Conservation (phyloP, 2,797 vertebrate genomes). For the Periparus ater region DNA sequence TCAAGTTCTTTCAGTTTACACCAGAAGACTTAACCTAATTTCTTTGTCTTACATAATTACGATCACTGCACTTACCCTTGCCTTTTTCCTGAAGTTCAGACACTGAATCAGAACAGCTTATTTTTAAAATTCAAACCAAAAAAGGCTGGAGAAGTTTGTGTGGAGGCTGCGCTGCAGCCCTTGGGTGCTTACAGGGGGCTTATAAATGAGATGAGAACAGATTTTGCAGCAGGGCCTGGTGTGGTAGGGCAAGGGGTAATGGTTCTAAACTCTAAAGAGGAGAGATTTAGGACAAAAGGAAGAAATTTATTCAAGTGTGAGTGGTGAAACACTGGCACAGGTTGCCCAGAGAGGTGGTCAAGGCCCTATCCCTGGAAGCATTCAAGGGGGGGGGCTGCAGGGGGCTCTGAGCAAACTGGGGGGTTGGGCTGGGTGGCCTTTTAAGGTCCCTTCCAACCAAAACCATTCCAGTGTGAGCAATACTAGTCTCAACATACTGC, state of each 20-base stretch:
- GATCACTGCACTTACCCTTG: rapidly evolving
- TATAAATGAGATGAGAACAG: neutral
- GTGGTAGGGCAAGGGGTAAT: neutral
- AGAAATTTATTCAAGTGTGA: rapidly evolving
- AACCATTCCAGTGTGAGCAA: neutral
- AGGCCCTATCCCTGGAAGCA: too few species aligned
- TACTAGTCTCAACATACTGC: neutral
- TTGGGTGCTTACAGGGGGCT: neutral
- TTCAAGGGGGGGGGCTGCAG: neutral
- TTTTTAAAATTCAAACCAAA: neutral
- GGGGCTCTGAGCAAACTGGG: neutral
- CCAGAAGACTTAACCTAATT: neutral
- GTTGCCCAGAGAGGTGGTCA: neutral
- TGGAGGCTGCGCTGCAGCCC: neutral
- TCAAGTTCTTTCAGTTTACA: neutral
- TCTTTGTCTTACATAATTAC: neutral
- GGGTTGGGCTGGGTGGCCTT: neutral
- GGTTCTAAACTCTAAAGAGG: neutral
- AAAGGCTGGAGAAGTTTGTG: neutral
- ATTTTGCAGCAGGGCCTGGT: neutral
- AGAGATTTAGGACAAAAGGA: neutral
- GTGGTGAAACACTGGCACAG: neutral
- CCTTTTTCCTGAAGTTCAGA: neutral
- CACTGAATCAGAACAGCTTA: neutral
- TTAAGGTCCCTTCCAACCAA: too few species aligned